Conservation (phyloP, 2,888 invertebrate species). For the Luperina testacea region DNA sequence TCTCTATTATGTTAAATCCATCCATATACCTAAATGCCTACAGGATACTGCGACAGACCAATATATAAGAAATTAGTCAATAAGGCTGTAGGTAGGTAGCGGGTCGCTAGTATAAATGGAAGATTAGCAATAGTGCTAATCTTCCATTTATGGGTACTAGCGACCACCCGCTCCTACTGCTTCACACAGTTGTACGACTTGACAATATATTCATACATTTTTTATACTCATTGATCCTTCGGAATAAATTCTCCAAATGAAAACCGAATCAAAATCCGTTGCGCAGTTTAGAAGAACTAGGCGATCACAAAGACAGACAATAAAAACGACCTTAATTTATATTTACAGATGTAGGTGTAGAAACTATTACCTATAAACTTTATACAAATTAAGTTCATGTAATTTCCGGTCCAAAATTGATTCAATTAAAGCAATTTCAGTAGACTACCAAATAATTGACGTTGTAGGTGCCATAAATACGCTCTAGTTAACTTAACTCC, state of each 20-base stretch:
- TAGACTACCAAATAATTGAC: conserved; percentile 42
- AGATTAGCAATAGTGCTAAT: background rate
- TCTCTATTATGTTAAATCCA: background rate
- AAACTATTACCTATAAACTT: conserved; percentile 5
- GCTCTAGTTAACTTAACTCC: conserved; percentile 16
- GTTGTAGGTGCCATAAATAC: conserved; percentile 32
- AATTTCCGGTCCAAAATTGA: conserved; percentile 24
- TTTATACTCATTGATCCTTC: background rate
- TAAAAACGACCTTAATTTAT: no score
- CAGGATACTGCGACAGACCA: background rate
- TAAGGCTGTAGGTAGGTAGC: background rate
- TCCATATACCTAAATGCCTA: background rate
- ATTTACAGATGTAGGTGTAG: background rate
- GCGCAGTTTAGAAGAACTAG: background rate
- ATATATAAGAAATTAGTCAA: background rate
- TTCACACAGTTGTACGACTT: background rate
- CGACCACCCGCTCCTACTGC: background rate
- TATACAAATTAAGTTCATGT: background rate
- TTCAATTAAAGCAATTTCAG: conserved; percentile 41
- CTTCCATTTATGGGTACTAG: background rate
- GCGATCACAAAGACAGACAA: background rate
- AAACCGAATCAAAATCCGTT: background rate
- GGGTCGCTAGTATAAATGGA: no score
- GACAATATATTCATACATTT: background rate
- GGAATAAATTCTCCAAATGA: background rate